Conservation (phyloP, 2,797 vertebrate genomes). For the Erithacus rubecula region DNA sequence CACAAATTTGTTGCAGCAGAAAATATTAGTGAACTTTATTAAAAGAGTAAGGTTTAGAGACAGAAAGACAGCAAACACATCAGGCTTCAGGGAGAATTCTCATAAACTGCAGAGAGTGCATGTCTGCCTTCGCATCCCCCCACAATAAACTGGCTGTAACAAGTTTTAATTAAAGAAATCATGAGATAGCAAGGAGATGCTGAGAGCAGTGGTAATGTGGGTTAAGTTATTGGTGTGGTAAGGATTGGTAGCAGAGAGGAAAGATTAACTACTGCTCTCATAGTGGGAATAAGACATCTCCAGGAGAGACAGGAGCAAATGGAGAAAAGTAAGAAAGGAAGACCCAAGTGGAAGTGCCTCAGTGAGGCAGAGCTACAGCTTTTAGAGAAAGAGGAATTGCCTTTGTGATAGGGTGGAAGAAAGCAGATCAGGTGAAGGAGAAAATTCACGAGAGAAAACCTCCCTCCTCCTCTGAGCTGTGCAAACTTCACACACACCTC, state of each 20-base stretch:
- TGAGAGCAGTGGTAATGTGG: not conserved
- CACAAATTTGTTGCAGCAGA: not conserved
- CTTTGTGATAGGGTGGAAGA: not conserved
- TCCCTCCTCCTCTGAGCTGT: not conserved
- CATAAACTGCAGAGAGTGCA: not conserved
- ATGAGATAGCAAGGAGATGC: not conserved
- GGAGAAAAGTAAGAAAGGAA: not conserved
- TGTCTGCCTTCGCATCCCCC: not conserved
- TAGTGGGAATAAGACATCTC: not conserved
- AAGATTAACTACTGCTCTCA: not conserved
- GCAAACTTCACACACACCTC: not conserved
- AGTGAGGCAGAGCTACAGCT: not conserved
- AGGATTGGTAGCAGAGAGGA: not conserved
- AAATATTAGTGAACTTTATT: constrained; percentile 7
- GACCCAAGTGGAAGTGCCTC: not conserved
- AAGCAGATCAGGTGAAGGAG: constrained; percentile 3
- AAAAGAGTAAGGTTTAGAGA: not conserved
- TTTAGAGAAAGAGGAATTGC: not conserved
- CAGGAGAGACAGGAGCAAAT: not conserved
- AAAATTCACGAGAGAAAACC: constrained; percentile 11
- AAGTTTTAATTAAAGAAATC: constrained; percentile 26
- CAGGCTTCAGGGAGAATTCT: not conserved
- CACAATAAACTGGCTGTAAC: not conserved
- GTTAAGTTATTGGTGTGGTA: not conserved
- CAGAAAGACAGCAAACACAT: not conserved